phyloP scores from a whole-genome alignment of 2,888 invertebrate genomes.

The Nomada hirtipes region DNA sequence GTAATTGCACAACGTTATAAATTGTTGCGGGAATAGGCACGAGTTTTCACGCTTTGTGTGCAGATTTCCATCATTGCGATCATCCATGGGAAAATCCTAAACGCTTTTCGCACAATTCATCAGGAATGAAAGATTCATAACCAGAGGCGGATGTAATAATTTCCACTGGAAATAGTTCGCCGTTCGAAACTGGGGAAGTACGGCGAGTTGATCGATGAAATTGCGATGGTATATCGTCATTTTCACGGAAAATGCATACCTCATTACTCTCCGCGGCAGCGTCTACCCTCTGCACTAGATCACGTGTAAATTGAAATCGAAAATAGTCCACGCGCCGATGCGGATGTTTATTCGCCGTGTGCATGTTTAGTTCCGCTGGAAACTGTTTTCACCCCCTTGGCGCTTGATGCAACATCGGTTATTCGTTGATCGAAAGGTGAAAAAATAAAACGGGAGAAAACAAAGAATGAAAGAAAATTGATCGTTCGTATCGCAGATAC shows the following conservation, averaged over 20 bases:
- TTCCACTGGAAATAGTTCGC: not conserved
- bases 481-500: not conserved
- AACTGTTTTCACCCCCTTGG: constrained; percentile 28
- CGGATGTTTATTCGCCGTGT: constrained; percentile 40
- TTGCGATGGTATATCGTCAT: constrained; percentile 20
- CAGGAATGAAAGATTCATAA: not conserved
- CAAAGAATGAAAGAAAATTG: not conserved
- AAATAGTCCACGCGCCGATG: constrained; percentile 48
- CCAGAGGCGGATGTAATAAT: not conserved
- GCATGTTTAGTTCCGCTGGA: constrained; percentile 30
- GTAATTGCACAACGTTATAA: no score
- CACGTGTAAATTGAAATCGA: constrained; percentile 64
- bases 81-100: no score
- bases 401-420: constrained; percentile 5
- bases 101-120: no score
- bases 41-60: no score
- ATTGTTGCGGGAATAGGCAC: no score
- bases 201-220: constrained; percentile 55
- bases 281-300: constrained; percentile 36
- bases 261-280: constrained; percentile 40
- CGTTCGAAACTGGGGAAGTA: constrained; percentile 32
- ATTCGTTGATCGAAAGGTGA: not conserved
- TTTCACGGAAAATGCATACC: constrained; percentile 42
- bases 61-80: no score
- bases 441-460: not conserved